Base-by-base conservation (phyloP, 2,797 vertebrate species). In the Galago senegalensis region DNA sequence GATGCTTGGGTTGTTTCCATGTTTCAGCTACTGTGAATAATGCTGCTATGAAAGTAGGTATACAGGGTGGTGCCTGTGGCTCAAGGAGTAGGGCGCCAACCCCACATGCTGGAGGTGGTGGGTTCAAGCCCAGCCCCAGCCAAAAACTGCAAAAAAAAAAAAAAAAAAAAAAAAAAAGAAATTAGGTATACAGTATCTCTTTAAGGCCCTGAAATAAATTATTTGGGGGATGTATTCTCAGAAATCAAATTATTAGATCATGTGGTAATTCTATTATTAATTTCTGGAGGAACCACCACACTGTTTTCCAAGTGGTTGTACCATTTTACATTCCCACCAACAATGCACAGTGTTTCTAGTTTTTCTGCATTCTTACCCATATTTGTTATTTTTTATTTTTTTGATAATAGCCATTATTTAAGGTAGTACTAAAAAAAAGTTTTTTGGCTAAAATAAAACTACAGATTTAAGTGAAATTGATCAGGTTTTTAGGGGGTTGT, bases 381-480 rank as follows among this genome's bases (percentile, higher is more conserved):
- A 49, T 27, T 46, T 46, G 7, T 76, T 75, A 16, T 75, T 46
- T 46, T 75, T 75, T 29, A 6, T 9, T 53, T 40, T 77, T 53
- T 31, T 53, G 3, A 31, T 77, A 77, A 9, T 53, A 77, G 46
- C 46, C 29, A 21, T 77, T 31, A 9, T 77, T 5, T 53, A 29
- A 53, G 17, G 17, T 77, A 4, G 16, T 75, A 76, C 73, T 76
- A n/a, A 77, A 77, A 46, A 76, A 63, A 72, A 72, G 13, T 6
- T 63, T 90, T 86, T 70, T 83, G 43, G 16, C 43, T 49, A 46
- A 72, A 13, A 77, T 34, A 34, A 69, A 53, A 77, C 87, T 91
- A 49, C 75, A 89, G 75, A 73, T 72, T 34, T 81, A 72, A 89
- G 34, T 95, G 63, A 84, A 88, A 92, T 92, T 49, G 63, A 29